phyloP scores from a whole-genome alignment of 2,797 vertebrate genomes.

The Notolepis coatsorum region DNA sequence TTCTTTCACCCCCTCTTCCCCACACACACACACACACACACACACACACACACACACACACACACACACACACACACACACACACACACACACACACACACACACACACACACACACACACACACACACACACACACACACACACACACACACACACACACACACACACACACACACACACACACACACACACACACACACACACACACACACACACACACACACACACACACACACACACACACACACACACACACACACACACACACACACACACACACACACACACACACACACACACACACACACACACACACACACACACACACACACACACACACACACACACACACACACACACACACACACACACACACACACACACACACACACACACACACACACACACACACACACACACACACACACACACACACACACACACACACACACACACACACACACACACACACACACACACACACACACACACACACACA shows the following conservation, averaged over 20 bases:
- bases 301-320: neutral
- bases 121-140: neutral
- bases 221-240: slow-evolving; percentile 47
- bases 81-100: slow-evolving; percentile 2
- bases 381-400: slow-evolving; percentile 1
- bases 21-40: neutral
- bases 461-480: neutral
- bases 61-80: neutral
- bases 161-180: slow-evolving; percentile 4
- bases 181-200: slow-evolving; percentile 1
- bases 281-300: slow-evolving; percentile 3
- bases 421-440: slow-evolving; percentile 42
- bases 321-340: neutral
- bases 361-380: slow-evolving; percentile 4
- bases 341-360: slow-evolving; percentile 3
- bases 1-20: slow-evolving; percentile 2
- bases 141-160: slow-evolving; percentile 4
- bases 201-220: slow-evolving; percentile 35
- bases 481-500: slow-evolving; percentile 4
- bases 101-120: neutral
- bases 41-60: neutral
- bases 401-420: slow-evolving; percentile 40
- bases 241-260: neutral
- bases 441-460: neutral
- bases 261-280: neutral